Evolutionary conservation across 2,797 vertebrate genomes (phyloP).

Genomic region (Helostoma temminkii): DNA sequence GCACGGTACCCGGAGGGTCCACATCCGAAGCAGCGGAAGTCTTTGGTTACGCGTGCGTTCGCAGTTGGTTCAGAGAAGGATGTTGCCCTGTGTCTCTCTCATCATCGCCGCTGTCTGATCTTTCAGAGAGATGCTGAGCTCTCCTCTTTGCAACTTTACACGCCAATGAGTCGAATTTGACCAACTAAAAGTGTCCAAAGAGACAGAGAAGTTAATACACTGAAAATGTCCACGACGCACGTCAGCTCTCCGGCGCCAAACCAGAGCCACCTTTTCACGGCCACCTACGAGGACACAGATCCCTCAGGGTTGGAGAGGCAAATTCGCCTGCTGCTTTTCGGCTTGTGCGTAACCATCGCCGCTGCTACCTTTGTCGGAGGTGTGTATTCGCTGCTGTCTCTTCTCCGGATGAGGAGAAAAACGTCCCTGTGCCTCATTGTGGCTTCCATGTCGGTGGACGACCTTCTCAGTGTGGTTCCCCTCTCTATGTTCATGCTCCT

Average conservation of each 20-base stretch:
- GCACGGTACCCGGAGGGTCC: conserved; percentile 32
- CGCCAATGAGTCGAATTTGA: conserved; percentile 17
- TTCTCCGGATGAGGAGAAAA: conserved; percentile 87
- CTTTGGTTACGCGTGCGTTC: conserved; percentile 27
- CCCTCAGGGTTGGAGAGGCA: conserved; percentile 74
- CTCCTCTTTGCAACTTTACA: conserved; percentile 46
- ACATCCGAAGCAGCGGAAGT: conserved; percentile 23
- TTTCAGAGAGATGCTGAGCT: not conserved
- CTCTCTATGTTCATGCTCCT: conserved; percentile 89
- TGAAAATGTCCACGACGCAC: conserved; percentile 84
- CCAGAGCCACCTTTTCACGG: conserved; percentile 79
- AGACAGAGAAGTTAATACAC: conserved; percentile 40
- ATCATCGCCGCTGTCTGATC: conserved; percentile 1
- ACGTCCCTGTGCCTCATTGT: conserved; percentile 90
- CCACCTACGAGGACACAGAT: conserved; percentile 73
- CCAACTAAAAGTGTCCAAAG: conserved; percentile 52
- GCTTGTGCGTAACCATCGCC: conserved; percentile 87
- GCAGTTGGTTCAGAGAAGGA: conserved; percentile 13
- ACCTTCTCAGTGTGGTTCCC: conserved; percentile 90
- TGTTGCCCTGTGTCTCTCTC: conserved; percentile 6
- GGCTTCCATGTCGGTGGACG: conserved; percentile 93
- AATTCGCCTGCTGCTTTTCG: conserved; percentile 86
- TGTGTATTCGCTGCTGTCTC: conserved; percentile 88
- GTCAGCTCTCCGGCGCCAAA: conserved; percentile 84
- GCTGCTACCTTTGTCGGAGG: conserved; percentile 87